A percentile compares a stretch with the other conserved stretches of the same genome.
These are phyloP conservation scores for Neuroterus valhalla DNA, from an alignment of 1,140 invertebrate species.

Conservation along the genomic window DNA sequence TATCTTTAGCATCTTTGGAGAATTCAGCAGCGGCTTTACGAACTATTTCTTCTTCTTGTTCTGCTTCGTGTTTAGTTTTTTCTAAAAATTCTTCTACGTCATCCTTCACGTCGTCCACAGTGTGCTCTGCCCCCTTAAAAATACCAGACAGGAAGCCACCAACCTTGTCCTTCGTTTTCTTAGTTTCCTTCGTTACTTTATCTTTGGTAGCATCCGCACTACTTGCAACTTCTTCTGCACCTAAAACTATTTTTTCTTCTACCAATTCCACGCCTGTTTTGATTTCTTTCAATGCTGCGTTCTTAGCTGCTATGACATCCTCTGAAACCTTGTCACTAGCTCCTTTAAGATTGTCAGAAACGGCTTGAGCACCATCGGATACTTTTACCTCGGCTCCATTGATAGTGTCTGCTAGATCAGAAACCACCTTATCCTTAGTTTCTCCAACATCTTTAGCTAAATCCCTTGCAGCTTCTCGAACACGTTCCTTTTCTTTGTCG, in stretches of 20 bases:
- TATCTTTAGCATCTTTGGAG: conserved; percentile 46
- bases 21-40: conserved; percentile 44
- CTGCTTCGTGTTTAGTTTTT: conserved; percentile 53
- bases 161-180: conserved; percentile 57
- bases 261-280: background rate
- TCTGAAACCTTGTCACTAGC: background rate
- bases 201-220: background rate
- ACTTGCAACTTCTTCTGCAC: background rate
- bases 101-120: conserved; percentile 41
- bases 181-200: conserved; percentile 26
- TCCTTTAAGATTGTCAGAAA: background rate
- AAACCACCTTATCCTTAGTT: conserved; percentile 4
- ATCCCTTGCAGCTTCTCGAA: conserved; percentile 31
- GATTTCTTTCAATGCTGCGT: background rate
- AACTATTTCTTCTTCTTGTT: conserved; percentile 38
- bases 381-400: background rate
- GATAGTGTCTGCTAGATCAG: background rate
- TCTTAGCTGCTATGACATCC: background rate
- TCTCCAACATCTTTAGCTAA: conserved; percentile 49
- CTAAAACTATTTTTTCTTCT: background rate
- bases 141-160: conserved; percentile 58
- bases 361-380: background rate
- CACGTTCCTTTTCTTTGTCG: conserved; percentile 36
- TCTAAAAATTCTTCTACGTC: conserved; percentile 51
- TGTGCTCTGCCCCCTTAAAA: conserved; percentile 58